A percentile compares a stretch with the other conserved stretches of the same genome.
Evolutionary conservation across 2,888 invertebrate genomes (phyloP).

Genomic region (Molanna angustata): DNA sequence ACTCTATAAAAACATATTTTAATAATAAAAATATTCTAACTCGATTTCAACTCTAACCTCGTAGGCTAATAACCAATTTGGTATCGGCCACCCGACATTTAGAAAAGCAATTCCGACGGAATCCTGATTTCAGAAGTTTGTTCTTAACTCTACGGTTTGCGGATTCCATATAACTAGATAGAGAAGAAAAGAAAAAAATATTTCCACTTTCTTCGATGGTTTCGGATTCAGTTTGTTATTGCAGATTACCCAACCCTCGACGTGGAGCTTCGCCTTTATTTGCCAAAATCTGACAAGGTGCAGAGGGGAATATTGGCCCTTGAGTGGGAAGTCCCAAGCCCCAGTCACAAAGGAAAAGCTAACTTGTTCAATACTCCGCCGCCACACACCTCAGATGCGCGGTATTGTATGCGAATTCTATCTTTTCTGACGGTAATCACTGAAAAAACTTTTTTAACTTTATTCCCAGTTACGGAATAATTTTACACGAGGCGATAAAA

Average conservation of each 20-base stretch:
- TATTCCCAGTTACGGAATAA: constrained; percentile 10
- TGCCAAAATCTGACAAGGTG: constrained; percentile 25
- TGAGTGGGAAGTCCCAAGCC: constrained; percentile 9
- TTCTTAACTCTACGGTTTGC: no score
- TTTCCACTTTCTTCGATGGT: not conserved
- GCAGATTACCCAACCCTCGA: not conserved
- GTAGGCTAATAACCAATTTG: no score
- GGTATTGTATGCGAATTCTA: not conserved
- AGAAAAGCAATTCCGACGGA: no score
- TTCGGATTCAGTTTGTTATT: not conserved
- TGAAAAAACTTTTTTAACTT: constrained; percentile 14
- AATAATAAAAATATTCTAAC: no score
- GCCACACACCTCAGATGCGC: not conserved
- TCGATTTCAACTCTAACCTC: no score
- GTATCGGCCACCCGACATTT: no score
- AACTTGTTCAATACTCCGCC: not conserved
- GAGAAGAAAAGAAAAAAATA: not conserved
- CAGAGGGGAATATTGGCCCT: constrained; percentile 21
- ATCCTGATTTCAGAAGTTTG: no score
- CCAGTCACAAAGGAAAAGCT: constrained; percentile 16
- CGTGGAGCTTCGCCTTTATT: constrained; percentile 13
- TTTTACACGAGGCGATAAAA: no score
- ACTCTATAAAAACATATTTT: no score
- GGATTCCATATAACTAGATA: no score
- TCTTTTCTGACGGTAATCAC: constrained; percentile 14